Conservation (phyloP, 1,140 invertebrate genomes). For the Microplitis mediator region DNA sequence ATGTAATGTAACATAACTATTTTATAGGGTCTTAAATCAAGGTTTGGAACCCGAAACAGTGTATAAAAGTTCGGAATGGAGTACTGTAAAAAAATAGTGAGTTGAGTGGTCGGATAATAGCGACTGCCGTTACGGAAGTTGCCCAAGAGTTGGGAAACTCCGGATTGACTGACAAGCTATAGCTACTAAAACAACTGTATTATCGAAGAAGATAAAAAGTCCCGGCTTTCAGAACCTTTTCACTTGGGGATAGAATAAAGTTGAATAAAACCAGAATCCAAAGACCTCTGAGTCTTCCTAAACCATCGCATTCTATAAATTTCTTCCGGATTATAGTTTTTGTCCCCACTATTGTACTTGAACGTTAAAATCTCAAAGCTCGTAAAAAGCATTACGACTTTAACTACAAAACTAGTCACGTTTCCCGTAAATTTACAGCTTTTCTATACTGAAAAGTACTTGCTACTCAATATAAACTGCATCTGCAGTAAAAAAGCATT, state of each 20-base stretch:
- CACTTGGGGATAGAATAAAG: not conserved
- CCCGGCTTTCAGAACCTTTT: constrained; percentile 1
- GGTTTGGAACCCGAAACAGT: not conserved
- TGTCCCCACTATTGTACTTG: not conserved
- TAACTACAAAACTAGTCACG: constrained; percentile 33
- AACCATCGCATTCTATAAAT: not conserved
- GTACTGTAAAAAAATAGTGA: constrained; percentile 5
- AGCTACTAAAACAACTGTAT: constrained; percentile 12
- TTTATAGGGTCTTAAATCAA: not conserved
- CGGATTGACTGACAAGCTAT: constrained; percentile 6
- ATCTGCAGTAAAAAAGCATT: no score
- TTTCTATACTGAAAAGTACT: constrained; percentile 24
- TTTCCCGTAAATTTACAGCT: constrained; percentile 45
- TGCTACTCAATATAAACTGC: constrained; percentile 19
- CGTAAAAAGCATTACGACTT: constrained; percentile 43
- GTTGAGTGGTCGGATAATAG: constrained; percentile 7
- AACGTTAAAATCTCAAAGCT: constrained; percentile 37
- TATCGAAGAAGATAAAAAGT: not conserved
- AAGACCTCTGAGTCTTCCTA: no score
- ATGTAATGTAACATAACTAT: not conserved
- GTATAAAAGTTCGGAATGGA: not conserved
- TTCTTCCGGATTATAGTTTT: not conserved
- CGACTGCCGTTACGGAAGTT: constrained; percentile 14
- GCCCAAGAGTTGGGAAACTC: not conserved
- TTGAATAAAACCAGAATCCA: not conserved